phyloP scores from a whole-genome alignment of 2,797 vertebrate species.

The Numenius phaeopus region DNA sequence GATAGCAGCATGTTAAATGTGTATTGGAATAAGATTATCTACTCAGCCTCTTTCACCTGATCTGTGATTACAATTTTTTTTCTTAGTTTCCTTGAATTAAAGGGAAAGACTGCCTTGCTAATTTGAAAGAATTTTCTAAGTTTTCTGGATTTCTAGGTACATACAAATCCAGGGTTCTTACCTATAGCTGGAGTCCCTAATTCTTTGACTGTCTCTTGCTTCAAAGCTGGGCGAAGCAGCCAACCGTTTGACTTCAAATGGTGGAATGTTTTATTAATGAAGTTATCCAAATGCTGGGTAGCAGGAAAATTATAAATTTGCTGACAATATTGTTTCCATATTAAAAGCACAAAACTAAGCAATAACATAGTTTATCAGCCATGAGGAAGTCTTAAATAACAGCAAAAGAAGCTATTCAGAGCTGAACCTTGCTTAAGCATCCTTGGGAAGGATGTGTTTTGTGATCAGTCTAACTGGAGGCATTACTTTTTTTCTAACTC shows the following conservation, averaged over 20 bases:
- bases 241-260: not conserved
- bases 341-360: not conserved
- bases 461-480: not conserved
- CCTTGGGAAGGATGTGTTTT: not conserved
- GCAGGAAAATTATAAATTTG: not conserved
- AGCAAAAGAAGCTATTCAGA: not conserved
- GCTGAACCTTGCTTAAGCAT: not conserved
- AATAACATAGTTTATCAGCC: not conserved
- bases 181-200: not conserved
- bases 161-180: not conserved
- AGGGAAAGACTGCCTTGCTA: not conserved
- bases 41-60: not conserved
- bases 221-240: not conserved
- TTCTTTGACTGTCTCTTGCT: not conserved
- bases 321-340: not conserved
- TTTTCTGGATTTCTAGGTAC: not conserved
- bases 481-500: not conserved
- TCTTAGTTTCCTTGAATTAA: not conserved
- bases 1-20: not conserved
- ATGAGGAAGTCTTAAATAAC: not conserved
- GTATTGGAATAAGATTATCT: not conserved
- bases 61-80: not conserved
- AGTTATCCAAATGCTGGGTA: not conserved
- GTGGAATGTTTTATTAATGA: not conserved
- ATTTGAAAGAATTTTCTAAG: not conserved